Evolutionary conservation across 2,888 invertebrate genomes (phyloP), one percentile per base, ranked within the genome.

Genomic region (Cistogaster globosa): DNA sequence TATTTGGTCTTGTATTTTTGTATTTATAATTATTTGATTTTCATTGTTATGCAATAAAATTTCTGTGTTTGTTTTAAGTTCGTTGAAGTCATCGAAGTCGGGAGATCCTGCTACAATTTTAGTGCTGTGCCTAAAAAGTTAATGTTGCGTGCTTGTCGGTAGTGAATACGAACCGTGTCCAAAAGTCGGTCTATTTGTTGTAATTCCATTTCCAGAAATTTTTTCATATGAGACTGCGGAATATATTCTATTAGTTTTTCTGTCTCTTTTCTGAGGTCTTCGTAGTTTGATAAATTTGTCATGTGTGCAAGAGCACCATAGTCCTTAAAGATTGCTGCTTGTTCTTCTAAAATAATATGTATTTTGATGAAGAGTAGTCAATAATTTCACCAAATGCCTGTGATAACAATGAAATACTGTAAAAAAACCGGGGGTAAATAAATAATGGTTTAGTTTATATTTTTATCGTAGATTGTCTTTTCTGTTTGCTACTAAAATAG

Each of bases 301-400:
- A 53, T 26, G 14, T 69, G 55, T 55, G 55, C 55, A 22, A 69
- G 36, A 16, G 57, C 38, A 55, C 22, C 42, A 57, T 55, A 69
- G 69, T 69, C 55, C 53, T 69, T 32, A 32, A 69, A 69, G 32
- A 69, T 69, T 53, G 55, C 69, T 16, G 36, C 55, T 36, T 57
- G 69, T 14, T 36, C 55, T 57, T 53, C 55, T 42, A 57, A 55
- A 55, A 69, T 69, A n/a, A 55, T 6, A 55, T 69, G 38, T 69
- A 55, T 69, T 38, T 69, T 69, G 69, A 55, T 69, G 55, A 32
- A 18, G 69, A 69, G 42, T 69, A 69, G 55, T 69, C 42, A 26
- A 69, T 69, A 5, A 57, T n/a, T 55, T 69, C 55, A 51, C 58
- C 26, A 60, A 60, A 45, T 45, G 14, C 12, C 22, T 55, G 55